Base-by-base conservation (phyloP, 1,140 invertebrate species). In the Brachionus sp. region DNA sequence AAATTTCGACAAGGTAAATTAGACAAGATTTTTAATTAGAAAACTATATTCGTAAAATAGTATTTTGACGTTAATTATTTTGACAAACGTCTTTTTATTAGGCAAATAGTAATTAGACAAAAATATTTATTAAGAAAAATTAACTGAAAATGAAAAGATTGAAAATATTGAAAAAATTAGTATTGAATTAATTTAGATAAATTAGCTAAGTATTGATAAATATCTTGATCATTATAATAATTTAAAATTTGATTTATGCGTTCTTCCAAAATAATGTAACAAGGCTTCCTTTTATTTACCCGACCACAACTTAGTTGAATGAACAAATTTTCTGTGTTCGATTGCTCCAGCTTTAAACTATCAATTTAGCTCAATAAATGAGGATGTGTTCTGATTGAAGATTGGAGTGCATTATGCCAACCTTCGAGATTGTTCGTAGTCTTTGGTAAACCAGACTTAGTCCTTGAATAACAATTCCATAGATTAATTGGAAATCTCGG, bases 261-360 rank as follows among this genome's bases (percentile, higher is more conserved):
- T 66, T 66, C 62, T 66, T 66, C 62, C 33, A 66, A 66, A 66
- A 66, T 66, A 33, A 66, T 66, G 33, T 66, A 66, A 29, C 62
- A 3, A 33, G 33, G 62, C 62, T 35, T 66, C 29, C 62, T 66
- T 35, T 29, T 66, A 33, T 66, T 66, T 66, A 35, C 23, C 29
- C 62, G 62, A 66, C 62, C 62, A 66, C 62, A 66, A 66, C 62
- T 66, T 12, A 66, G 62, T 35, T 66, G 62, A 66, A 35, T 35
- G n/a, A 33, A 66, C 5, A 66, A 66, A 35, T 66, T 66, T 66
- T 66, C 62, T 66, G 62, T 66, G 33, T 66, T 66, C 23, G 62
- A 66, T 35, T 66, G 62, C 33, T 66, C 62, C 23, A 66, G 62
- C 13, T 66, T 66, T 13, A 66, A 13, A 66, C 62, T 66, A 35